These are phyloP conservation scores for Hestina assimilis DNA, from an alignment of 1,140 invertebrate genomes.

Conservation along the genomic window DNA sequence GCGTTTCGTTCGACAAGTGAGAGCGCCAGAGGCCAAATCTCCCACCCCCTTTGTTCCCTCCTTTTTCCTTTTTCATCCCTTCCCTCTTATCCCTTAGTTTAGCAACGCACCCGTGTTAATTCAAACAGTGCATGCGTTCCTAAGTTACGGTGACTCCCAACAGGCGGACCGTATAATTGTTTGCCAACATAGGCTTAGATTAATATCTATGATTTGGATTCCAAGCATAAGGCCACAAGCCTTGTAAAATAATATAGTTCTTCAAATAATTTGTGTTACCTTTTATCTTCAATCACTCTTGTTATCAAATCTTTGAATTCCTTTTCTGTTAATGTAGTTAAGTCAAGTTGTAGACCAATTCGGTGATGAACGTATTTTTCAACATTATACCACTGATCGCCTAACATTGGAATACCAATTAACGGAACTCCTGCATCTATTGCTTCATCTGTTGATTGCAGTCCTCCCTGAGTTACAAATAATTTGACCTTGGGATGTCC, in stretches of 20 bases:
- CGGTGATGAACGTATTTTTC: constrained; percentile 24
- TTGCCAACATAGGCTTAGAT: too few species aligned
- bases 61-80: too few species aligned
- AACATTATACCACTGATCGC: neutral
- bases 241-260: neutral
- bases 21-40: too few species aligned
- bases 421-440: neutral
- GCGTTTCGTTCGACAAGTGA: too few species aligned
- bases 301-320: neutral
- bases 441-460: constrained; percentile 80
- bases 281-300: neutral
- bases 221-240: too few species aligned
- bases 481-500: neutral
- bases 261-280: constrained; percentile 3
- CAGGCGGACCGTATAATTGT: too few species aligned
- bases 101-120: too few species aligned
- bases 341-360: constrained; percentile 13
- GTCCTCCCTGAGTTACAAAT: constrained; percentile 76
- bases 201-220: too few species aligned
- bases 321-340: neutral
- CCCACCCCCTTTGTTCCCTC: too few species aligned
- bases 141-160: too few species aligned
- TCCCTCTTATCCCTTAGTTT: too few species aligned
- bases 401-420: neutral
- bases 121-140: too few species aligned